phyloP scores from a whole-genome alignment of 2,113 vertebrate genomes.

The Pomatostomus ruficeps region DNA sequence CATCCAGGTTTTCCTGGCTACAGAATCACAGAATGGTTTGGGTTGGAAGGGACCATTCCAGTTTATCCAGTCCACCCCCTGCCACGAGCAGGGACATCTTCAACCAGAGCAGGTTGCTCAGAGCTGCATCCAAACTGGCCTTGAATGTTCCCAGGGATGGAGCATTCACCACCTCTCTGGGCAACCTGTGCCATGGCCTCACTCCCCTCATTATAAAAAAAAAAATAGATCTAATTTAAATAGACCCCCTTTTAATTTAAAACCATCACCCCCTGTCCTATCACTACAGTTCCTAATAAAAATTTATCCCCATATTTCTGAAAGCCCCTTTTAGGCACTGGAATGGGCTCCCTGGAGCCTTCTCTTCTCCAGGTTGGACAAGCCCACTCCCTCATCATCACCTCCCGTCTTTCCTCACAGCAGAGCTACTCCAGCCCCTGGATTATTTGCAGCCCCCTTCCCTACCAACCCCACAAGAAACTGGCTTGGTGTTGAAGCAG shows the following conservation, averaged over 20 bases:
- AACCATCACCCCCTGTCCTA: accelerated
- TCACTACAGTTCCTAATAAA: neutral
- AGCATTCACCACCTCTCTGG: accelerated
- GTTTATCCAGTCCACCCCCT: neutral
- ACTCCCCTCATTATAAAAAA: accelerated
- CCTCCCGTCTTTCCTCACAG: accelerated
- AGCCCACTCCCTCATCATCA: neutral
- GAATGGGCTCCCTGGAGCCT: accelerated
- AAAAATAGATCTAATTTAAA: neutral
- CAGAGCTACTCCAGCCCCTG: accelerated
- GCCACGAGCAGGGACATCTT: accelerated
- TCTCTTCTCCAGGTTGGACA: neutral
- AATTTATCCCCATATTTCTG: neutral
- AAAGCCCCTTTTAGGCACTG: neutral
- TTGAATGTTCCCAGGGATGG: neutral
- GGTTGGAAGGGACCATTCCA: neutral
- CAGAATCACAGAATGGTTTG: neutral
- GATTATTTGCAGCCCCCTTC: neutral
- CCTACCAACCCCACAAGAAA: neutral
- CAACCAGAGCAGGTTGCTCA: neutral
- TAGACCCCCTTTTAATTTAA: neutral
- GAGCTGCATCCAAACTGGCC: neutral
- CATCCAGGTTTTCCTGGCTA: neutral
- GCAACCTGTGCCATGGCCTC: neutral
- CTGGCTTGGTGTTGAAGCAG: neutral